phyloP scores from a whole-genome alignment of 1,140 invertebrate species.

The Macrobrachium nipponense region DNA sequence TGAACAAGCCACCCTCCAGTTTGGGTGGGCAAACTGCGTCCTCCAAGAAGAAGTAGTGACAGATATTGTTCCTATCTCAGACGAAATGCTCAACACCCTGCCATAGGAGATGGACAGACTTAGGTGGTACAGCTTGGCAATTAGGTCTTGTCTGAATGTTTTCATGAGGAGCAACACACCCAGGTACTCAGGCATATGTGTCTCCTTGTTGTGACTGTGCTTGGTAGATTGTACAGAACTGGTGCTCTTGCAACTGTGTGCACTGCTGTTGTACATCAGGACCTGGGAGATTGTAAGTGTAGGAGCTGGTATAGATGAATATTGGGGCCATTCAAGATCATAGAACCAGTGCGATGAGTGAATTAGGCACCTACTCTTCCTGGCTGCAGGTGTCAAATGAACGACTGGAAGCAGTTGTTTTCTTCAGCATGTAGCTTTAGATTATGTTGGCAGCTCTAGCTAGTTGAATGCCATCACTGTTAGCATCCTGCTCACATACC shows the following conservation, averaged over 20 bases:
- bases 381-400: neutral
- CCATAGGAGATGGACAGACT: neutral
- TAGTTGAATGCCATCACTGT: conserved; percentile 5
- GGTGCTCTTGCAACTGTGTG: neutral
- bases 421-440: neutral
- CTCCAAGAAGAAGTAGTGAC: neutral
- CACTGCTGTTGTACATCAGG: neutral
- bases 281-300: neutral
- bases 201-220: neutral
- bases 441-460: neutral
- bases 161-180: too few species aligned
- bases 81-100: neutral
- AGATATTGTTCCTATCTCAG: neutral
- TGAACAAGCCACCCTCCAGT: neutral
- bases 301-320: too few species aligned
- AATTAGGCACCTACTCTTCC: neutral
- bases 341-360: neutral
- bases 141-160: neutral
- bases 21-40: neutral
- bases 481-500: conserved; percentile 26
- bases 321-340: neutral
- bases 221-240: neutral
- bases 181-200: neutral
- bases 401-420: neutral
- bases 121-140: neutral